Base-by-base conservation (phyloP, 2,113 vertebrate genomes). In the Cettia cetti region DNA sequence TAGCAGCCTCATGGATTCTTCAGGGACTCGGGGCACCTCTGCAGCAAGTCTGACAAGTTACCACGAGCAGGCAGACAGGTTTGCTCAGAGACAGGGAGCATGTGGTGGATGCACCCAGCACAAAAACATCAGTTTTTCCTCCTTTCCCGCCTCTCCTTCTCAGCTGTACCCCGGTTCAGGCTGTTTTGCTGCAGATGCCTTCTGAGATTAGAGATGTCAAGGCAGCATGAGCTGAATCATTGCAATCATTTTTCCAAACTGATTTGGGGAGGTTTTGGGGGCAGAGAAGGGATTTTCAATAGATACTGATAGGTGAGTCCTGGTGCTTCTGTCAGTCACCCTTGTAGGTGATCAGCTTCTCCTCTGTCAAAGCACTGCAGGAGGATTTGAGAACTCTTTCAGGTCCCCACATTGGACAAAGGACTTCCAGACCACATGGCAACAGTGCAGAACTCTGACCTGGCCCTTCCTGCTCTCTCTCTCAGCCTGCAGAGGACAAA, bases 321-420 rank as follows among this genome's bases (percentile, higher is more conserved):
- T 86, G 81, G 39, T 86, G 86, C 24, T 71, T 91, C 80, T 78
- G 11, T 64, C 82, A 74, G 76, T 65, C 28, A 80, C 63, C 68
- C 76, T 80, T 80, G 76, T 42, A 89, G 88, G 76, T 77, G 86
- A 88, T 84, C 84, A 95, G 83, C 60, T 70, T 54, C 76, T 95
- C 63, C 60, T 89, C 79, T 77, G 68, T 45, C 85, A 90, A 79
- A 70, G 75, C 80, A 47, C 60, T 77, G 90, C 74, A 50, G 60
- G 39, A 27, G 23, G 54, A 66, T 92, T 78, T 90, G 75, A 93
- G 92, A 90, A 50, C 56, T 28, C 64, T 40, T 82, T 66, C 40
- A 66, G 65, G 52, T 86, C 31, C 26, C 5, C 49, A 10, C 56
- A 16, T 5, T 47, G 2, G 3, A 49, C 40, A 79, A 75, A 56